Conservation (phyloP, 2,888 invertebrate species). For the Eucera pruinosa region DNA sequence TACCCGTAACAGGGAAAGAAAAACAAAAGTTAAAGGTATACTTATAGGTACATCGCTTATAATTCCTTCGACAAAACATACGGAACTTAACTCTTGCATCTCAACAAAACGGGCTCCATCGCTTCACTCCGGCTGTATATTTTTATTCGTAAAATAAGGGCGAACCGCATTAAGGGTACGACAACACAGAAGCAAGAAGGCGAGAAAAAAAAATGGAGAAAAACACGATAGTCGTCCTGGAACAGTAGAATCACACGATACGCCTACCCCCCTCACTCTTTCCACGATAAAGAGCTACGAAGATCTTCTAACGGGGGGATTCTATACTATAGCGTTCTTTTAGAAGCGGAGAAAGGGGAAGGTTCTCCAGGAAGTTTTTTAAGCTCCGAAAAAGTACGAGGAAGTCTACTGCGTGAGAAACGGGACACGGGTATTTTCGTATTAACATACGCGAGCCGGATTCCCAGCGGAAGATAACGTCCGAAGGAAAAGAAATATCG, state of each 20-base stretch:
- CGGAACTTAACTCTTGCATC: neutral
- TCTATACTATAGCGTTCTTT: conserved; percentile 33
- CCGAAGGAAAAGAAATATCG: conserved; percentile 17
- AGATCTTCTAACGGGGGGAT: conserved; percentile 25
- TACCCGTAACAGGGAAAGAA: neutral
- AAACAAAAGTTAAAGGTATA: neutral
- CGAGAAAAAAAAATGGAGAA: neutral
- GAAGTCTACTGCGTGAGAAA: conserved; percentile 50
- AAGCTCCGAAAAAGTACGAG: conserved; percentile 47
- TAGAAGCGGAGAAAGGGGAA: conserved; percentile 25
- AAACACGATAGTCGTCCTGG: neutral
- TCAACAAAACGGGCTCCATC: neutral
- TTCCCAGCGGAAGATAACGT: conserved; percentile 35
- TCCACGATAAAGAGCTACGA: conserved; percentile 37
- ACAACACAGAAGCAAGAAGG: conserved; percentile 17
- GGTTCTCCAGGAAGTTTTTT: conserved; percentile 36
- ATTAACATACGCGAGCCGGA: conserved; percentile 43
- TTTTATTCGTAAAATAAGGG: conserved; percentile 29
- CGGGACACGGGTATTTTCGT: conserved; percentile 29
- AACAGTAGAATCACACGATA: conserved; percentile 51
- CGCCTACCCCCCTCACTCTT: conserved; percentile 16
- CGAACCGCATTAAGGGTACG: conserved; percentile 42
- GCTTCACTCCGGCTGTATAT: neutral
- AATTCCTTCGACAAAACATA: conserved; percentile 12
- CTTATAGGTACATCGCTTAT: neutral